Evolutionary conservation across 1,140 invertebrate genomes (phyloP), one percentile per base, ranked within the genome.

Genomic region (Lepidurus packardi): DNA sequence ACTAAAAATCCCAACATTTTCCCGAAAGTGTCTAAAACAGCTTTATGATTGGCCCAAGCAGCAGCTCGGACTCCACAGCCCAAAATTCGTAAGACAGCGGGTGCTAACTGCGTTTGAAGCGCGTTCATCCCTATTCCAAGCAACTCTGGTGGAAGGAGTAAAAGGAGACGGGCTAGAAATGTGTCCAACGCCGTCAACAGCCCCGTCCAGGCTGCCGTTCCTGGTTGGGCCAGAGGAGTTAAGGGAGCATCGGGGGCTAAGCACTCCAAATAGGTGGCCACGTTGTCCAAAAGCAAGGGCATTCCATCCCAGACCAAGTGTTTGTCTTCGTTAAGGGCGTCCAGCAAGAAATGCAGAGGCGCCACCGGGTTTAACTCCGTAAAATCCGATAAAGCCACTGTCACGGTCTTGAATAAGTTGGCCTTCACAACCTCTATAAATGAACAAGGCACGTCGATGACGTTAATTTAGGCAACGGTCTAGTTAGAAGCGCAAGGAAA

Each of bases 331-430:
- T 96, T 97, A 53, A 98, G 84, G 75, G 92, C 93, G 86, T 99
- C 96, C 73, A 98, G 88, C 10, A 99, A 86, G 80, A 95, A 86
- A 83, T 97, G 95, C 75, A 99, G 87, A 13, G 97, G 96, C 45
- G 95, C 94, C 78, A 97, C 92, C 7, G 96, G 95, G 85, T 96
- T 98, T 65, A 99, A 84, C 84, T 99, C 98, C 83, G 93, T 93
- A 86, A 99, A 99, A 86, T 99, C 97, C n/a, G 93, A 89, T 79
- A 99, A 87, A 0, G 96, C 93, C 82, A 93, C 90, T 2, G 95
- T 92, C 80, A 99, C 92, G 81, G 94, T 97, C 84, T 93, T 94
- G 87, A 98, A 98, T 84, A 98, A 97, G 82, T 91, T 89, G 82
- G 89, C 87, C 77, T 91, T 88, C 24, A 90, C 88, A 45, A 87